Conservation (phyloP, 2,888 invertebrate genomes). For the Eilema caniola region DNA sequence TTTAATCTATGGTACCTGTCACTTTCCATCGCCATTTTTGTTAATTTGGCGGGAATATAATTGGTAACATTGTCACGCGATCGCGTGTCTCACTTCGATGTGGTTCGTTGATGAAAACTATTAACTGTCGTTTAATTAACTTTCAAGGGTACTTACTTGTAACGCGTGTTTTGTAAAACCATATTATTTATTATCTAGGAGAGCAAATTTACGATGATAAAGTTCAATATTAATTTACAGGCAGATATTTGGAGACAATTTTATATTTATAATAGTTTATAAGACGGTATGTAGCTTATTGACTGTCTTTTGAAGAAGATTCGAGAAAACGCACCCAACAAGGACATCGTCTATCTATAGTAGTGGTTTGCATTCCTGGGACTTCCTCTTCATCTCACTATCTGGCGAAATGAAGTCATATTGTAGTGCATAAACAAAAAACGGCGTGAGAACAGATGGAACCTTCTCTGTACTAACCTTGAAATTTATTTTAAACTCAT, state of each 20-base stretch:
- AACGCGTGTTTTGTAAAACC: neutral
- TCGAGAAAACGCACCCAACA: neutral
- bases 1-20: constrained; percentile 57
- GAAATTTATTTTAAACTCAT: neutral
- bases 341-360: neutral
- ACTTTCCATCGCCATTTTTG: constrained; percentile 77
- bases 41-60: constrained; percentile 71
- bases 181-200: constrained; percentile 1
- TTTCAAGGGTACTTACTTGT: constrained; percentile 27
- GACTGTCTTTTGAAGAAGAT: neutral
- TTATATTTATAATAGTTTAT: neutral
- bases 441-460: too few relatives aligned
- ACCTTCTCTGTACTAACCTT: neutral
- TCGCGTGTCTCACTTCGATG: constrained; percentile 59
- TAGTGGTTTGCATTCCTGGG: neutral
- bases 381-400: neutral
- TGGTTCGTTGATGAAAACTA: constrained; percentile 36
- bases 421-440: neutral
- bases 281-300: neutral
- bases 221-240: constrained; percentile 17
- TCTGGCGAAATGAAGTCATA: neutral
- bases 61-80: constrained; percentile 66
- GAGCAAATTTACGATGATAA: constrained; percentile 18
- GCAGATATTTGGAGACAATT: constrained; percentile 15
- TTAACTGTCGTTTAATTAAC: constrained; percentile 35